Evolutionary conservation across 2,888 invertebrate genomes (phyloP).

Genomic region (Temnothorax unifasciatus): DNA sequence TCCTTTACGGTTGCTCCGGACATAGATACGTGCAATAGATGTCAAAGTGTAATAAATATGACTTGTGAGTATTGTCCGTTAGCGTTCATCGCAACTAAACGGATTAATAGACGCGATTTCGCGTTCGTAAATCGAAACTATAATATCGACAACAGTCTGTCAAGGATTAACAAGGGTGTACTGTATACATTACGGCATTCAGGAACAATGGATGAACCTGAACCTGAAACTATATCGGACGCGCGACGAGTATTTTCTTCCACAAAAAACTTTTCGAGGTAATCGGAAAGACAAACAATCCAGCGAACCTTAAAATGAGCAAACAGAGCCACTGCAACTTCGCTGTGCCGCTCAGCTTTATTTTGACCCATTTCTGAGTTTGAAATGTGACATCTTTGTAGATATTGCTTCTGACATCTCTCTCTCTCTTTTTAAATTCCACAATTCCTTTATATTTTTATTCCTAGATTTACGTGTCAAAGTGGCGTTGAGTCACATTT

Average conservation of each 20-base stretch:
- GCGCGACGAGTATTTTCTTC: neutral
- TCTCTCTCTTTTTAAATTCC: neutral
- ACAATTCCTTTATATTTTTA: neutral
- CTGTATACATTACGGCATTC: neutral
- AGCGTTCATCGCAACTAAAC: neutral
- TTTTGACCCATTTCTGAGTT: neutral
- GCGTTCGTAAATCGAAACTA: conserved; percentile 1
- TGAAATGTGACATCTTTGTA: neutral
- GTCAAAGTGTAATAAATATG: neutral
- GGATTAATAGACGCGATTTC: neutral
- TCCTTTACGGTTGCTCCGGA: neutral
- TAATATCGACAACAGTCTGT: neutral
- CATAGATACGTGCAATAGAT: neutral
- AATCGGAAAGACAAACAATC: neutral
- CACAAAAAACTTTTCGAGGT: conserved; percentile 1
- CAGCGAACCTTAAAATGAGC: neutral
- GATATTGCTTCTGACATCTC: neutral
- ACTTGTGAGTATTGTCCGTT: neutral
- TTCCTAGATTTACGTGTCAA: neutral
- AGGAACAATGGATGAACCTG: neutral
- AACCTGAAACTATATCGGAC: conserved; percentile 4
- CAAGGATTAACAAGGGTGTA: neutral
- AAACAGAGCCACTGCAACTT: neutral
- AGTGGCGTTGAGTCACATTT: neutral
- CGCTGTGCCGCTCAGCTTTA: neutral